Base-by-base conservation (phyloP, 2,888 invertebrate species). In the Cephus runcator region DNA sequence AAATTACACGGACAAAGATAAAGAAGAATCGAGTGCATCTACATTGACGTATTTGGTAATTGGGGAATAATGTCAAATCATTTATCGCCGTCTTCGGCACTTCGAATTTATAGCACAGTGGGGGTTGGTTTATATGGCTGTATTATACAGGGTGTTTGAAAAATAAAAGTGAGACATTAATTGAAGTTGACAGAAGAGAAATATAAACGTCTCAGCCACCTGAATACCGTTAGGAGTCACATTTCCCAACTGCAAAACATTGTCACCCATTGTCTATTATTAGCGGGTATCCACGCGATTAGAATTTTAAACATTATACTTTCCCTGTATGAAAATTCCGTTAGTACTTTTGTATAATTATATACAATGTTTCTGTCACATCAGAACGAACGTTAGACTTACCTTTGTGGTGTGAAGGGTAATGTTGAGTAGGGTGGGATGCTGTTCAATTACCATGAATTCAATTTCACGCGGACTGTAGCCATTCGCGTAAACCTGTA, bases 381-480 rank as follows among this genome's bases (percentile, higher is more conserved):
- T 56, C 4, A 9, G 1, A 56, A 9, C 56, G 2, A 23, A 23
- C 6, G 23, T 15, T 56, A 69, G 75, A 81, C 93, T 93, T 94
- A 97, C 97, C 94, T 96, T 96, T 69, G 95, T 94, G 76, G 95
- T 94, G 88, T 95, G 95, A 83, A 97, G 92, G 12, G 97, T 97
- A 69, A 97, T 94, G 91, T 97, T 97, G 73, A 97, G 92, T 76
- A 96, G 92, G 3, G 97, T 97, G 4, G 97, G 97, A 91, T 97
- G 96, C 86, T 95, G 95, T 83, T 97, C 97, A 75, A 96, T 95
- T 12, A 98, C 96, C 92, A 96, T 95, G 89, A 98, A 97, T 89
- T 97, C 97, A 35, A 97, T 93, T 91, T 97, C 97, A 85, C 95
- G 94, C 0, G 97, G 97, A 71, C 95, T 93, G 89, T 95, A 97